Conservation (phyloP, 92 coral and sea anemone species). For the Epizoanthus ramosus region DNA sequence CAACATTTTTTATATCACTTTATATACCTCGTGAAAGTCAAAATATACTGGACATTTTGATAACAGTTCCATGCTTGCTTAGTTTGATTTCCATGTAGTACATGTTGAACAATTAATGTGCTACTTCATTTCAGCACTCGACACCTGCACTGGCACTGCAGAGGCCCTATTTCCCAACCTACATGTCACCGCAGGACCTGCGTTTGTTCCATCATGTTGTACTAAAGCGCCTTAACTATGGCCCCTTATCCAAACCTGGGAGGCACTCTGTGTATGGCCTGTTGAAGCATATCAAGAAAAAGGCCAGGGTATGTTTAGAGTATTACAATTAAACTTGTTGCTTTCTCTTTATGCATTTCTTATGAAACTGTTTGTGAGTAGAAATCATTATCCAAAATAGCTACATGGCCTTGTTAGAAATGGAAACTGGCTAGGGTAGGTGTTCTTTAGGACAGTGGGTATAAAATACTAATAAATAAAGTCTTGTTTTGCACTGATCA, state of each 20-base stretch:
- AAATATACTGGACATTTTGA: too few species aligned
- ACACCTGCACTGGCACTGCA: conserved; percentile 92
- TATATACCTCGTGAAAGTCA: too few species aligned
- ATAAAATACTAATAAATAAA: too few species aligned
- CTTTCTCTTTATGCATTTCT: not conserved
- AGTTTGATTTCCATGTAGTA: not conserved
- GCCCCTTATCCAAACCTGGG: conserved; percentile 85
- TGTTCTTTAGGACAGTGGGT: too few species aligned
- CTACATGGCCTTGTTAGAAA: too few species aligned
- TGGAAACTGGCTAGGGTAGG: too few species aligned
- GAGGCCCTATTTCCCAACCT: conserved; percentile 96
- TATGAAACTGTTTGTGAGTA: too few species aligned
- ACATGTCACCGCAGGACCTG: conserved; percentile 79
- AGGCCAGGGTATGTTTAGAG: conserved; percentile 76
- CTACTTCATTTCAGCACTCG: conserved; percentile 74
- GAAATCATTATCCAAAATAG: too few species aligned
- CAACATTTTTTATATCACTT: too few species aligned
- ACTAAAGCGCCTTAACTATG: conserved; percentile 74
- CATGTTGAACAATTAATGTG: not conserved
- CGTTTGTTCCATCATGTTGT: conserved; percentile 81
- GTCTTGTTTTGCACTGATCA: too few species aligned
- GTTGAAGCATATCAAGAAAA: conserved; percentile 90
- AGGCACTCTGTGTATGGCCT: conserved; percentile 89
- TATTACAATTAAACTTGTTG: not conserved
- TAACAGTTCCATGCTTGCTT: not conserved